These are phyloP conservation scores for Anodontia alba DNA, from an alignment of 2,888 invertebrate species.

Conservation along the genomic window DNA sequence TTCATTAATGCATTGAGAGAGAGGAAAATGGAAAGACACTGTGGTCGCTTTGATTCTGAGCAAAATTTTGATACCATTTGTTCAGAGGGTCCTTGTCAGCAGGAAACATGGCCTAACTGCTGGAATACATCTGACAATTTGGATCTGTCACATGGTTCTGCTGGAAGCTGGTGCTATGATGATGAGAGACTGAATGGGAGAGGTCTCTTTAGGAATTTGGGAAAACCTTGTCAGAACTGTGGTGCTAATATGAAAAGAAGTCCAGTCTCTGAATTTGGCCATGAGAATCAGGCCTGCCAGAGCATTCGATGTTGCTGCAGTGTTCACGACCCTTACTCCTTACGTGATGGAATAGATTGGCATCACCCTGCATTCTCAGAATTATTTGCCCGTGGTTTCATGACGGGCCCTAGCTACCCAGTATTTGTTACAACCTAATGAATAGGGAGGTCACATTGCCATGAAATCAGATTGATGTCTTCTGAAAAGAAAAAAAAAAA, in stretches of 20 bases:
- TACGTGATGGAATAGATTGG: not conserved
- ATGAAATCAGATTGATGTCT: too few species aligned
- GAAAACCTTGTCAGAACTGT: not conserved
- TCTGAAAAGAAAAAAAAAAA: too few species aligned
- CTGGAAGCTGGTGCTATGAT: slow-evolving; percentile 17
- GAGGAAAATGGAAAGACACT: not conserved
- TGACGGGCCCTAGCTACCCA: slow-evolving; percentile 18
- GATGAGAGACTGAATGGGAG: not conserved
- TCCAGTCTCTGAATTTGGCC: not conserved
- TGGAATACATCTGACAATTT: slow-evolving; percentile 50
- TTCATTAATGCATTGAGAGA: slow-evolving; percentile 60
- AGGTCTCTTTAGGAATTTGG: not conserved
- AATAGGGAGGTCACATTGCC: not conserved
- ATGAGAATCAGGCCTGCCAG: not conserved
- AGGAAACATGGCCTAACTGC: slow-evolving; percentile 46
- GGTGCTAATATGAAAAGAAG: not conserved
- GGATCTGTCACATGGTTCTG: slow-evolving; percentile 34
- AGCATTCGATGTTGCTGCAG: slow-evolving; percentile 19
- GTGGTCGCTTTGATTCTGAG: slow-evolving; percentile 8
- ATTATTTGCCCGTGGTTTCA: slow-evolving; percentile 18
- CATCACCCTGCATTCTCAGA: not conserved
- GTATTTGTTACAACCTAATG: slow-evolving; percentile 31
- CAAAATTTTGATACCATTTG: slow-evolving; percentile 37
- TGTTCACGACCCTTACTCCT: not conserved
- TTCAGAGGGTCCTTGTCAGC: slow-evolving; percentile 57